These are phyloP conservation scores for Cryptocephalus moraei DNA, from an alignment of 2,888 invertebrate species.

Conservation along the genomic window DNA sequence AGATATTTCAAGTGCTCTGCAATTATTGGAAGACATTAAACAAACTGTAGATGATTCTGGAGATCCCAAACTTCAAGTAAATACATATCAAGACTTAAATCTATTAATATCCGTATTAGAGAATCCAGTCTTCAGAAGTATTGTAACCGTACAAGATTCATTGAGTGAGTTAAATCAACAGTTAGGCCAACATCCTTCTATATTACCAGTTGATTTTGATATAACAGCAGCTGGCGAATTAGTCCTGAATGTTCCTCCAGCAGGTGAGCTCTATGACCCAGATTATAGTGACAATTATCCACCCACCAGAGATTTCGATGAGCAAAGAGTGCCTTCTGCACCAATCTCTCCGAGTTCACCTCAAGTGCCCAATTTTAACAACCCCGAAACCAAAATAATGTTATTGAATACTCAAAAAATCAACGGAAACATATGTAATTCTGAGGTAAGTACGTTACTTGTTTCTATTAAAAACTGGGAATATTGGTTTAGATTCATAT, in stretches of 20 bases:
- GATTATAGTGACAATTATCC: slow-evolving; percentile 41
- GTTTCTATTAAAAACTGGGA: too few species aligned
- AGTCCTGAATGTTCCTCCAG: slow-evolving; percentile 52
- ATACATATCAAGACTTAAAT: slow-evolving; percentile 68
- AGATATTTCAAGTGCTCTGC: slow-evolving; percentile 83
- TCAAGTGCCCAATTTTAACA: slow-evolving; percentile 65
- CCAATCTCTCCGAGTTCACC: slow-evolving; percentile 62
- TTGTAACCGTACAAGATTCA: slow-evolving; percentile 86
- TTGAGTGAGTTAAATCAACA: slow-evolving; percentile 78
- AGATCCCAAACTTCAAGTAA: slow-evolving; percentile 68
- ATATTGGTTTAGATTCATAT: too few species aligned
- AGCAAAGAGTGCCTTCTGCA: slow-evolving; percentile 67
- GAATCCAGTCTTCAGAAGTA: slow-evolving; percentile 83
- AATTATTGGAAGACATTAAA: slow-evolving; percentile 81
- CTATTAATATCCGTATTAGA: slow-evolving; percentile 74
- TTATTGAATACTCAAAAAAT: slow-evolving; percentile 55
- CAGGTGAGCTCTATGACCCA: slow-evolving; percentile 45
- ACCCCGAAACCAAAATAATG: slow-evolving; percentile 70
- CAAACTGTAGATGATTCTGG: slow-evolving; percentile 75
- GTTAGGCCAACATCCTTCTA: slow-evolving; percentile 82
- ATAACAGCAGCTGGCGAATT: slow-evolving; percentile 68
- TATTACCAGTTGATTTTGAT: slow-evolving; percentile 87
- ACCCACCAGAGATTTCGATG: slow-evolving; percentile 52
- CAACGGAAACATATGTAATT: slow-evolving; percentile 57
- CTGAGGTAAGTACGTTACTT: slow-evolving; percentile 47